Percentiles rank a stretch among this genome's conserved stretches.
Evolutionary conservation across 2,888 invertebrate species (phyloP).

Genomic region (Pomacea canaliculata): DNA sequence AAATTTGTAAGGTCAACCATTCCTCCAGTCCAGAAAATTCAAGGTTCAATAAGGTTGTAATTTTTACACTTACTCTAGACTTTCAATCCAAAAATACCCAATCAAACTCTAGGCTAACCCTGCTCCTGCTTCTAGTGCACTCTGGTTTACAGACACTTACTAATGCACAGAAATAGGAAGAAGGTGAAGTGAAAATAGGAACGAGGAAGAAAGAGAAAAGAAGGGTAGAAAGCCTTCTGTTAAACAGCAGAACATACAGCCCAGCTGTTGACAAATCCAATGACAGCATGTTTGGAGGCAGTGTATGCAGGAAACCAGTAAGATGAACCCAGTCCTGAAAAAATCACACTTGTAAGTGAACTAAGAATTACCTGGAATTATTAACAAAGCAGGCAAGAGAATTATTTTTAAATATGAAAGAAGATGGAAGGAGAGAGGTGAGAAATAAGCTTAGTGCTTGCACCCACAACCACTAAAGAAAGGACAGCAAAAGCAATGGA

Average conservation of each 20-base stretch:
- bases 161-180: neutral
- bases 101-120: too few relatives aligned
- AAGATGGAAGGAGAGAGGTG: too few relatives aligned
- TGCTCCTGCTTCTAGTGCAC: too few relatives aligned
- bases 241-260: neutral
- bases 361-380: neutral
- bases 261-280: constrained; percentile 3
- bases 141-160: neutral
- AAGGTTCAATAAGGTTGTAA: too few relatives aligned
- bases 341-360: neutral
- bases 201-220: neutral
- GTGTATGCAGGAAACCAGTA: constrained; percentile 6
- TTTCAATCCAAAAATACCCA: too few relatives aligned
- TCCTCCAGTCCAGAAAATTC: too few relatives aligned
- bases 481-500: too few relatives aligned
- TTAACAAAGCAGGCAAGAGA: neutral
- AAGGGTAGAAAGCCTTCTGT: neutral
- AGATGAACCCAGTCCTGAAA: neutral
- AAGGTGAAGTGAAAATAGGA: neutral
- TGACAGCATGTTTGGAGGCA: constrained; percentile 5
- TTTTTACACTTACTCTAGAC: too few relatives aligned
- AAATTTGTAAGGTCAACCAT: too few relatives aligned
- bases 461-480: too few relatives aligned
- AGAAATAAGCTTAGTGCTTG: too few relatives aligned
- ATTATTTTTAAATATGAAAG: too few relatives aligned